Evolutionary conservation across 2,113 vertebrate genomes (phyloP).

Genomic region (Mohoua ochrocephala): DNA sequence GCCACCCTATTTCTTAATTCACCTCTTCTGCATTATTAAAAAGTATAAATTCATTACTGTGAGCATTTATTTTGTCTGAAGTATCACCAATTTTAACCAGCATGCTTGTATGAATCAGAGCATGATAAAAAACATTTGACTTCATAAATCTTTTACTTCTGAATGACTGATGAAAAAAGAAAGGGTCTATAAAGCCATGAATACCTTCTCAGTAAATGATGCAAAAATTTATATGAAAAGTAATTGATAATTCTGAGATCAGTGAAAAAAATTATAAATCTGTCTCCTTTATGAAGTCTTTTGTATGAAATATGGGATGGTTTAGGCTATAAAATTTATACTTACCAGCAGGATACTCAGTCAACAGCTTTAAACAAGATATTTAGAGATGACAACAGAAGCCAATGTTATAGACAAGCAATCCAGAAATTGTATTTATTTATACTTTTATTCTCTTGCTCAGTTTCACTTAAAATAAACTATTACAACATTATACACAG

Average conservation of each 20-base stretch:
- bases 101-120: slow-evolving; percentile 42
- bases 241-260: slow-evolving; percentile 71
- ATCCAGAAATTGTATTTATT: slow-evolving; percentile 8
- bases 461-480: slow-evolving; percentile 39
- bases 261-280: slow-evolving; percentile 67
- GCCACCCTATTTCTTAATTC: slow-evolving; percentile 13
- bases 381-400: slow-evolving; percentile 12
- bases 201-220: slow-evolving; percentile 61
- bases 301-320: slow-evolving; percentile 57
- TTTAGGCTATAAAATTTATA: slow-evolving; percentile 53
- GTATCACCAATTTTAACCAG: slow-evolving; percentile 32
- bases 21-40: slow-evolving; percentile 50
- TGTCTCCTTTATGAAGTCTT: slow-evolving; percentile 50
- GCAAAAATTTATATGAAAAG: slow-evolving; percentile 64
- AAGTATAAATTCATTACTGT: slow-evolving; percentile 34
- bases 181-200: slow-evolving; percentile 54
- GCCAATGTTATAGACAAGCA: background rate
- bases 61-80: slow-evolving; percentile 59
- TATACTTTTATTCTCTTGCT: slow-evolving; percentile 32
- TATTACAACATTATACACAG: background rate
- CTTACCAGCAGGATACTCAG: slow-evolving; percentile 53
- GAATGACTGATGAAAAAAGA: slow-evolving; percentile 53
- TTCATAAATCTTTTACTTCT: slow-evolving; percentile 70
- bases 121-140: slow-evolving; percentile 49
- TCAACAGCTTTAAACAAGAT: slow-evolving; percentile 49